phyloP scores from a whole-genome alignment of 2,113 vertebrate genomes.

The Leptosomus discolor region DNA sequence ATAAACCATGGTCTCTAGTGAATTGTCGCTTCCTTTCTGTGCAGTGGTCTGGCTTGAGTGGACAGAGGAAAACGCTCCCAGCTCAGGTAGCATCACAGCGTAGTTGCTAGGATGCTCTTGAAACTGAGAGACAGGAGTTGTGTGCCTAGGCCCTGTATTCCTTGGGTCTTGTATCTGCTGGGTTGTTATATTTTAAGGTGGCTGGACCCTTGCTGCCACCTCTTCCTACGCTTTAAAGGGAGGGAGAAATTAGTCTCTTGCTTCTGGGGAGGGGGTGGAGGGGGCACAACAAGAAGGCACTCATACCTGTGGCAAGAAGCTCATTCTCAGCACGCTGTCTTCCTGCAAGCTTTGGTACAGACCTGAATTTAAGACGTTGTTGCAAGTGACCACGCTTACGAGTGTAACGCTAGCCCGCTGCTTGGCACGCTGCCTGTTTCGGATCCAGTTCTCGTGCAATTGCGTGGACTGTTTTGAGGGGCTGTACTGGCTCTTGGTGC shows the following conservation, averaged over 20 bases:
- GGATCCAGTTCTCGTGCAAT: background rate
- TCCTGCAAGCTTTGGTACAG: background rate
- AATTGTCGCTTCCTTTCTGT: fast-evolving
- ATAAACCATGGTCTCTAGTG: background rate
- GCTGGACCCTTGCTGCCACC: background rate
- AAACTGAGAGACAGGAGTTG: background rate
- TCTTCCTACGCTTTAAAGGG: background rate
- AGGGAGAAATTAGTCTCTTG: background rate
- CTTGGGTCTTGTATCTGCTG: background rate
- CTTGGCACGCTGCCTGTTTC: background rate
- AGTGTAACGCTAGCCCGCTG: background rate
- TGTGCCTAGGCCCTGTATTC: background rate
- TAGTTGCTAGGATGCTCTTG: background rate
- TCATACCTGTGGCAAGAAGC: fast-evolving
- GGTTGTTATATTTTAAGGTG: background rate
- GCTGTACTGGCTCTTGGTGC: background rate
- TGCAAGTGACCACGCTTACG: fast-evolving
- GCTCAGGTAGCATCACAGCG: background rate
- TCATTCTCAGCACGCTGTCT: fast-evolving
- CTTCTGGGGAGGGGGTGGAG: too few relatives aligned
- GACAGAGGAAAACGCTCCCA: background rate
- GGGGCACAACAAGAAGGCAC: background rate
- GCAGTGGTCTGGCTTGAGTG: background rate
- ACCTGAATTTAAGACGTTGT: background rate
- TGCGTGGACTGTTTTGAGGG: background rate